Percentiles rank a stretch among this genome's conserved stretches.
Conservation (phyloP, 2,797 vertebrate species). For the Merluccius polli region DNA sequence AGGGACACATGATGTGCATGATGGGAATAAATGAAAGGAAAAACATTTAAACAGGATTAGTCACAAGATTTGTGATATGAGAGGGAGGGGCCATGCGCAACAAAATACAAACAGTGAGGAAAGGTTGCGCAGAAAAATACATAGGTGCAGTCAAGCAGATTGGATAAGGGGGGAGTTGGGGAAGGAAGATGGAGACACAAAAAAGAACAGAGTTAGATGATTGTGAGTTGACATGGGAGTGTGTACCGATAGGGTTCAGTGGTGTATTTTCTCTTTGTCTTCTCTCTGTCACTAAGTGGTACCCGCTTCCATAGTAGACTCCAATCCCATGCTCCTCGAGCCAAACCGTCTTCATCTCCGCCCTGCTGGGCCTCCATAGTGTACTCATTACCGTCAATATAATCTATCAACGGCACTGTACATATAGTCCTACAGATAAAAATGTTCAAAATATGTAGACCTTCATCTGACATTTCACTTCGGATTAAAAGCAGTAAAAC, state of each 20-base stretch:
- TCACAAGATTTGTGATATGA: background rate
- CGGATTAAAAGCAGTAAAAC: too few relatives aligned
- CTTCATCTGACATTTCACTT: background rate
- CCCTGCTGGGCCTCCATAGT: conserved; percentile 98
- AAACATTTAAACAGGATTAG: background rate
- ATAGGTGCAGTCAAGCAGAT: background rate
- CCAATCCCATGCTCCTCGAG: conserved; percentile 98
- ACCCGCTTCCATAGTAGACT: conserved; percentile 98
- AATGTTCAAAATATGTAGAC: background rate
- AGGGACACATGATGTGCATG: conserved; percentile 13
- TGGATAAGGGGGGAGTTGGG: background rate
- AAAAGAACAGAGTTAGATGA: conserved; percentile 57
- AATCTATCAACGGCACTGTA: conserved; percentile 99
- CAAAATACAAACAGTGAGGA: background rate
- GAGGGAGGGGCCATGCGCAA: conserved; percentile 16
- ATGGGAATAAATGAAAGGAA: background rate
- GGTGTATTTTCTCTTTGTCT: conserved; percentile 88
- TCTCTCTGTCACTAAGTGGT: conserved; percentile 92
- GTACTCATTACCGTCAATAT: conserved; percentile 99
- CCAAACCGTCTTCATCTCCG: conserved; percentile 96
- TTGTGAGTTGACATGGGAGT: conserved; percentile 57
- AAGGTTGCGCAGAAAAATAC: background rate
- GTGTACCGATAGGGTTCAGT: conserved; percentile 96
- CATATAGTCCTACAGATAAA: conserved; percentile 87
- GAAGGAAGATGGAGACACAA: conserved; percentile 55